Percentiles rank a stretch among this genome's conserved stretches.
Evolutionary conservation across 2,888 invertebrate genomes (phyloP).

Genomic region (Adela reaumurella): DNA sequence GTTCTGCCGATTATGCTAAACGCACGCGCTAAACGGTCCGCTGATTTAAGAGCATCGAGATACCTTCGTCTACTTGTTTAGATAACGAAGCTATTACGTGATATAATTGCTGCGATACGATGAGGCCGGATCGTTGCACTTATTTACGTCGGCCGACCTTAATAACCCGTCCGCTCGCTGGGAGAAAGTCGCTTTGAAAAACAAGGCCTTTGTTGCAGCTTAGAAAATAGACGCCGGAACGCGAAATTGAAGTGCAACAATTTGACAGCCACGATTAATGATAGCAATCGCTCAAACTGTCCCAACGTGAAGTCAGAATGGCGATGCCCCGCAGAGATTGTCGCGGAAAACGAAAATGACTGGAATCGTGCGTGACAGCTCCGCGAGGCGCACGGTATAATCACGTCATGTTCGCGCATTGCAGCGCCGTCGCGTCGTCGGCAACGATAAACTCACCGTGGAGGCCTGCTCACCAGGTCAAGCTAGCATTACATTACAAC

Average conservation of each 20-base stretch:
- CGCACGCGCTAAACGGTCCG: background rate
- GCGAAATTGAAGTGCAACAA: too few species aligned
- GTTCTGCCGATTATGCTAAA: background rate
- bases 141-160: background rate
- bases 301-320: background rate
- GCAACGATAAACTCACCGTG: too few species aligned
- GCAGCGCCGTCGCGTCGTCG: too few species aligned
- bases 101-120: background rate
- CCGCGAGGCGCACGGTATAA: too few species aligned
- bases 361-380: too few species aligned
- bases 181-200: background rate
- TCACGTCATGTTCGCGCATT: too few species aligned
- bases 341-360: background rate
- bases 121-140: background rate
- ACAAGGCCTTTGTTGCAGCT: background rate
- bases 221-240: background rate
- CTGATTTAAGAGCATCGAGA: background rate
- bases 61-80: background rate
- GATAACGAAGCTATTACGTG: background rate
- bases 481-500: too few species aligned
- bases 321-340: background rate
- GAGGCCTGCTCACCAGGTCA: too few species aligned
- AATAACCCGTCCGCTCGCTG: background rate
- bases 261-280: too few species aligned
- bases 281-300: background rate